Base-by-base conservation (phyloP, 2,888 invertebrate species). In the Sesia apiformis region DNA sequence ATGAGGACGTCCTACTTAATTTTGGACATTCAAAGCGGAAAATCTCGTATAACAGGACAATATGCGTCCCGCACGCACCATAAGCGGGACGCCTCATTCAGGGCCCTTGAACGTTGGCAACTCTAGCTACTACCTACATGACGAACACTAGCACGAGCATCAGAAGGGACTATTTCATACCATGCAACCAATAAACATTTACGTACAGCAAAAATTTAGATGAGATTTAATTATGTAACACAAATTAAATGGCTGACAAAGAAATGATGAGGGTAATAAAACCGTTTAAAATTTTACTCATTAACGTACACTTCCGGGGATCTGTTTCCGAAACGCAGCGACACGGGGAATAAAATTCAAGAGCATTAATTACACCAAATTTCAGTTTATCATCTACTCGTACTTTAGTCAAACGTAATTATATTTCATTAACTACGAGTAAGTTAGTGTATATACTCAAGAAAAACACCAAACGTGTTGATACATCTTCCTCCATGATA, bases 271-370 rank as follows among this genome's bases (percentile, higher is more conserved):
- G 46, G 46, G 46, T 46, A n/a, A 46, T 46, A 46, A 46, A 46
- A 46, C 46, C 46, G 46, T 8, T 46, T 46, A 46, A 46, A 46
- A 46, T 46, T 46, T 46, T 46, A 46, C 46, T 46, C 61, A 62
- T 70, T 61, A 78, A 86, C 86, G 68, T 86, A 86, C 86, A 73
- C 76, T 78, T 83, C 83, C 86, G 55, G 85, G 82, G 61, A 81
- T 76, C 85, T 86, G 76, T 69, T 78, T 79, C 81, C 82, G 60
- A 66, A 66, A 62, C 67, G 80, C 81, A 70, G 63, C 71, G 67
- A 39, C 72, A 72, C 67, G 74, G 63, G 71, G 64, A 71, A 72
- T 72, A 72, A 78, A 74, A 73, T 70, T 68, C 67, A 72, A 46
- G 8, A 66, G 23, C 46, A 46, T 46, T 46, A 46, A 46, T 46